Evolutionary conservation across 2,888 invertebrate species (phyloP), one percentile per base, ranked within the genome.

Genomic region (Drosophila quinaria): DNA sequence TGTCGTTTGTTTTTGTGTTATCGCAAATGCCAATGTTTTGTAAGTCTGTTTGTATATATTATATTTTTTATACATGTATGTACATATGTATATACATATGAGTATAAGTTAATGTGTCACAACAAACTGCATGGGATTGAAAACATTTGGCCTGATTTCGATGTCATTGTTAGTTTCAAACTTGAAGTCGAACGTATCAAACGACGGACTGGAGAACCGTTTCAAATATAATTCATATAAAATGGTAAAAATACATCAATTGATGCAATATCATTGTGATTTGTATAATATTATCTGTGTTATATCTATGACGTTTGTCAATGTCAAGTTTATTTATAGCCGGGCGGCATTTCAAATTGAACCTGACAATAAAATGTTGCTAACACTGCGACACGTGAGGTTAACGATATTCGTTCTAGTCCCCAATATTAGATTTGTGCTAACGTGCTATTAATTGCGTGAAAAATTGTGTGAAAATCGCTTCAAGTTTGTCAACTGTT

Each of bases 101-200:
- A 70, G 37, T 63, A 47, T 50, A 44, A 54, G 46, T 64, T 64
- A 63, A 80, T 72, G 67, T 75, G 63, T 64, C 55, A 52, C 55
- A 52, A 33, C 66, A 61, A 70, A 80, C 76, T 69, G 69, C 70
- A 67, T 89, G 86, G 82, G 86, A 81, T 80, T 80, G 70, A 72
- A 56, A 84, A 69, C 78, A 87, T 74, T 86, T 84, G 82, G 65
- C 46, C 44, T 54, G 64, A 72, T 75, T 80, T 13, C 54, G 22
- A 55, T 64, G 42, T 11, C 47, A 5, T 47, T 58, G 39, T 49
- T 50, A 61, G 82, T 87, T 85, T 77, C 55, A 71, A 70, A 71
- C 70, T 75, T 64, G 82, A 75, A 67, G 70, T 77, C 68, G 80
- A 71, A 44, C 75, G 67, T 50, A 37, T 51, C 51, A 55, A 75